phyloP scores from a whole-genome alignment of 2,888 invertebrate species.

The Melinopterus prodromus region DNA sequence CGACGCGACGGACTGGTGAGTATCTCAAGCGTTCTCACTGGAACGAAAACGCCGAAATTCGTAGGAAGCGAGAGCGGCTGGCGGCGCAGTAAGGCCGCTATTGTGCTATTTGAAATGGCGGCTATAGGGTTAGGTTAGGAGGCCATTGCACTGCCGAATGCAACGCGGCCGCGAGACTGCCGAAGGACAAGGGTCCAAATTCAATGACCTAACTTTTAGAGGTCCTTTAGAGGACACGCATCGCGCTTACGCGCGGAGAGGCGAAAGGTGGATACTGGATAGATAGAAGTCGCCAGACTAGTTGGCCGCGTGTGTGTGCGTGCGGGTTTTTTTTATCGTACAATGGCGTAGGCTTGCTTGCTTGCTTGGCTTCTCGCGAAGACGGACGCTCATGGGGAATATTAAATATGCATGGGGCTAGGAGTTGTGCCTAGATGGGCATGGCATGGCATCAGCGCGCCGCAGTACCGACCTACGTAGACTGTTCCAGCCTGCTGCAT shows the following conservation, averaged over 20 bases:
- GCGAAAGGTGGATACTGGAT: constrained; percentile 6
- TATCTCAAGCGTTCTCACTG: not conserved
- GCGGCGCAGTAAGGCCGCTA: not conserved
- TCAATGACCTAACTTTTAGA: constrained; percentile 63
- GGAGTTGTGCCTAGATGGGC: not conserved
- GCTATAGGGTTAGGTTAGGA: constrained; percentile 49
- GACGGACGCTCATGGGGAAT: not conserved
- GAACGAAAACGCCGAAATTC: not conserved
- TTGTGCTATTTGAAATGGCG: constrained; percentile 42
- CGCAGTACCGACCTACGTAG: not conserved
- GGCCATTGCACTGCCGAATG: constrained; percentile 57
- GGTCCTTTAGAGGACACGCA: constrained; percentile 62
- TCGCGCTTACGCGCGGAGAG: constrained; percentile 51
- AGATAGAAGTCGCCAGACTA: not conserved
- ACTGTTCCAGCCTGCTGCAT: not conserved
- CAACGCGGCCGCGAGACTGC: constrained; percentile 54
- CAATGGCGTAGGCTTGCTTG: not conserved
- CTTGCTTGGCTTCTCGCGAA: not conserved
- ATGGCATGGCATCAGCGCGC: not conserved
- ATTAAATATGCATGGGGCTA: not conserved
- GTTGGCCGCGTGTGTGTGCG: not conserved
- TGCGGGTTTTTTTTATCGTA: not conserved
- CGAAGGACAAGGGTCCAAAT: constrained; percentile 63
- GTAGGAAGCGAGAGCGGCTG: not conserved
- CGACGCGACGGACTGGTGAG: not conserved